These are phyloP conservation scores for Propithecus perrieri DNA, from an alignment of 2,797 vertebrate genomes.

Conservation along the genomic window DNA sequence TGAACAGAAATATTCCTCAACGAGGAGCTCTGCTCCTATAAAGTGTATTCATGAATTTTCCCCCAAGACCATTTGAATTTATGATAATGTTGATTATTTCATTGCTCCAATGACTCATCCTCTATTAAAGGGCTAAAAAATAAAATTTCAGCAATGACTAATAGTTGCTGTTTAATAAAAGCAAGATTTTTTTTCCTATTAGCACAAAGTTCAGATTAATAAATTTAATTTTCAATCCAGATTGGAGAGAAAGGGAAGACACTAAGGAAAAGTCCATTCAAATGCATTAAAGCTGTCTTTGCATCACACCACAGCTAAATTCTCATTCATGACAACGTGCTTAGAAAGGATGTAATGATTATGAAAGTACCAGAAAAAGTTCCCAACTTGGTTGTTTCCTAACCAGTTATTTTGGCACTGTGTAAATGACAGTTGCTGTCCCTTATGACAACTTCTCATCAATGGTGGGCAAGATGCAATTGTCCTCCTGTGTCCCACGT, in stretches of 20 bases:
- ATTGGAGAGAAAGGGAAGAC: background rate
- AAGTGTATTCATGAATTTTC: background rate
- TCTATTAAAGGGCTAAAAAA: background rate
- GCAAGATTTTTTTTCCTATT: background rate
- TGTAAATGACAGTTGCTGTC: background rate
- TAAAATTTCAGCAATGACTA: background rate
- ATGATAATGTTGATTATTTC: background rate
- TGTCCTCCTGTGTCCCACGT: no score
- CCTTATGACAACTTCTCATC: no score
- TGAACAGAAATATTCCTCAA: background rate
- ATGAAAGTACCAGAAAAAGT: background rate
- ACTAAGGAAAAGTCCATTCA: background rate
- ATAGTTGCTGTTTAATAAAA: background rate
- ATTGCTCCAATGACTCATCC: background rate
- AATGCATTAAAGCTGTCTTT: background rate
- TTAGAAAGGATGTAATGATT: background rate
- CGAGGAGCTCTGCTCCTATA: background rate
- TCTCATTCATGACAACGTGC: background rate
- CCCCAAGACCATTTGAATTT: background rate
- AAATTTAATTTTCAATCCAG: background rate
- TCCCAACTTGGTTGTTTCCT: background rate
- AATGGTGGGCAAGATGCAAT: no score
- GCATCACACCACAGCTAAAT: background rate
- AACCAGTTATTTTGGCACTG: background rate
- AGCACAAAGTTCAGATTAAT: background rate